Percentiles rank a stretch among this genome's conserved stretches.
Conservation (phyloP, 2,797 vertebrate genomes). For the Lutjanus argentimaculatus region DNA sequence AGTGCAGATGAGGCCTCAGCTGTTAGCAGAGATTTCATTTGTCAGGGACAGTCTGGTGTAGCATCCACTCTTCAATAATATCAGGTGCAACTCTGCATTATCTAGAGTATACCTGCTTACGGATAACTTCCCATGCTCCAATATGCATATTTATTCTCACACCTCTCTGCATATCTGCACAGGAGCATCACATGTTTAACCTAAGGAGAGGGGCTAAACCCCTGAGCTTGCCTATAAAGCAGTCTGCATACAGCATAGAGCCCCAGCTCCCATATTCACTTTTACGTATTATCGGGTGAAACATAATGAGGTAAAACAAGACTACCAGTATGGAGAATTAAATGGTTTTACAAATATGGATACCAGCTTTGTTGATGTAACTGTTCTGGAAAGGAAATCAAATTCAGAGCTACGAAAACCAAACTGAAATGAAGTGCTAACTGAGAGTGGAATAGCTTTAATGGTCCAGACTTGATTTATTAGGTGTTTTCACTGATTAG, state of each 20-base stretch:
- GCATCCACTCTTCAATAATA: neutral
- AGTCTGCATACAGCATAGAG: neutral
- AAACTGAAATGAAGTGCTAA: neutral
- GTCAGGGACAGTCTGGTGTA: neutral
- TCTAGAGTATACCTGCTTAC: neutral
- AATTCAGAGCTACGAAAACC: neutral
- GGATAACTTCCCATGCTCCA: neutral
- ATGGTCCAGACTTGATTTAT: neutral
- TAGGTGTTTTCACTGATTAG: neutral
- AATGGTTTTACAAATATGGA: neutral
- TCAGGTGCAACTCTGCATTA: neutral
- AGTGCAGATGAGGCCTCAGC: neutral
- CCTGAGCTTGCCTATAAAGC: conserved; percentile 26
- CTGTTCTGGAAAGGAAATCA: neutral
- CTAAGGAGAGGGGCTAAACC: conserved; percentile 16
- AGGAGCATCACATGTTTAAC: neutral
- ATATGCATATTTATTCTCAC: neutral
- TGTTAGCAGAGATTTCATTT: conserved; percentile 3
- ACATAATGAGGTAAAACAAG: neutral
- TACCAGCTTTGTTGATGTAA: no score
- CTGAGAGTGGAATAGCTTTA: neutral
- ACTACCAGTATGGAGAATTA: neutral
- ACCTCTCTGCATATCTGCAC: conserved; percentile 7
- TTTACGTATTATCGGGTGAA: conserved; percentile 3
- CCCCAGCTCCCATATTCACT: neutral